A percentile compares a stretch with the other conserved stretches of the same genome.
Evolutionary conservation across 2,113 vertebrate genomes (phyloP).

Genomic region (Corythaeola cristata): DNA sequence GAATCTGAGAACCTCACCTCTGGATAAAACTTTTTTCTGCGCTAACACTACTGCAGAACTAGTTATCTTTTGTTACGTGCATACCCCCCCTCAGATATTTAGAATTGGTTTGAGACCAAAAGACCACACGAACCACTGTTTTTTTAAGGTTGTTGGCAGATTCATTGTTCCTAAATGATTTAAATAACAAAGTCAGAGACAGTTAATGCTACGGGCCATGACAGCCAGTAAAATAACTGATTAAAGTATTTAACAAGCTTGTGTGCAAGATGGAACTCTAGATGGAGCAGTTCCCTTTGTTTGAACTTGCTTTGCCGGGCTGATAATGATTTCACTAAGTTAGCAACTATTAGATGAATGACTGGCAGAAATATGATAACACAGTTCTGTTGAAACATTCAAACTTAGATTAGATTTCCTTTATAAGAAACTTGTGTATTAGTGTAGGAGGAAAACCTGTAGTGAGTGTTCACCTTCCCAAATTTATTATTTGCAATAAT

Average conservation of each 20-base stretch:
- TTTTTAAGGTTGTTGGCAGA: background rate
- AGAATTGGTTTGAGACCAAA: background rate
- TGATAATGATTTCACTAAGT: conserved; percentile 19
- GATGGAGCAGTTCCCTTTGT: conserved; percentile 77
- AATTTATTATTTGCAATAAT: conserved; percentile 18
- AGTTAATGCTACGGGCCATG: background rate
- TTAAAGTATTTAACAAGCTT: conserved; percentile 43
- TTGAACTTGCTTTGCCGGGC: conserved; percentile 36
- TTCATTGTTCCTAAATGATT: background rate
- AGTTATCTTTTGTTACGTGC: background rate
- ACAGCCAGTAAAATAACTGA: background rate
- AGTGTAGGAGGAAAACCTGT: background rate
- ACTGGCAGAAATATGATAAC: conserved; percentile 13
- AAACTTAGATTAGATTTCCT: background rate
- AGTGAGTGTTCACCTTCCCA: background rate
- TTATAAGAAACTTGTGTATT: background rate
- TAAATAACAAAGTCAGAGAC: background rate
- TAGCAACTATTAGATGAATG: background rate
- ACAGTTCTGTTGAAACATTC: conserved; percentile 11
- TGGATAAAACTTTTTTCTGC: background rate
- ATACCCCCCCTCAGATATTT: background rate
- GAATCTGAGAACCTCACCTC: background rate
- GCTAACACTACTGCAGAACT: background rate
- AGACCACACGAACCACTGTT: background rate
- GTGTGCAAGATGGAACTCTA: conserved; percentile 67